Percentiles rank a stretch among this genome's conserved stretches.
phyloP scores from a whole-genome alignment of 2,888 invertebrate species.

The Agrochola lota region DNA sequence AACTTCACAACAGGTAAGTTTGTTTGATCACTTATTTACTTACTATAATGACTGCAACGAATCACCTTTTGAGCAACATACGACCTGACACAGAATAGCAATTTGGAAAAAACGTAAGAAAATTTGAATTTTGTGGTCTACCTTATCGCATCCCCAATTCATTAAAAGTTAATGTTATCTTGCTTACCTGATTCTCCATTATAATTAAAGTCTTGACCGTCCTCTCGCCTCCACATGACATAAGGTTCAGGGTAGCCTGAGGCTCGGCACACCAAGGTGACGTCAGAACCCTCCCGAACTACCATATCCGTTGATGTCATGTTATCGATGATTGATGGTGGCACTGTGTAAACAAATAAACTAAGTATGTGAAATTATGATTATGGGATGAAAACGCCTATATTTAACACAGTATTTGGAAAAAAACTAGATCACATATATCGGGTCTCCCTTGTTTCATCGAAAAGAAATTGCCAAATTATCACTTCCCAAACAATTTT shows the following conservation, averaged over 20 bases:
- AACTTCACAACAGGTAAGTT: neutral
- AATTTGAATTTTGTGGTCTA: no score
- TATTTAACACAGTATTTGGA: neutral
- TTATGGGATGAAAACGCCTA: neutral
- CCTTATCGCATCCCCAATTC: neutral
- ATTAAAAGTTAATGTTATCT: neutral
- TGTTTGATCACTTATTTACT: neutral
- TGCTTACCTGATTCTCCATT: constrained; percentile 95
- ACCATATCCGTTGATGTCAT: constrained; percentile 98
- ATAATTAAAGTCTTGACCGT: constrained; percentile 96
- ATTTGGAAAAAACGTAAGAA: neutral
- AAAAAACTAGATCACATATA: no score
- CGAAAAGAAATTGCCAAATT: no score
- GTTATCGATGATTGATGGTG: constrained; percentile 96
- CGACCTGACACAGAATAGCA: neutral
- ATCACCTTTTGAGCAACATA: neutral
- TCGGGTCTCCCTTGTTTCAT: no score
- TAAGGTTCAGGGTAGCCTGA: constrained; percentile 97
- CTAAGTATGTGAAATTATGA: constrained; percentile 12
- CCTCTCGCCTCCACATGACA: constrained; percentile 97
- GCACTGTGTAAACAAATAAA: constrained; percentile 91
- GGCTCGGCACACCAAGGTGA: constrained; percentile 96
- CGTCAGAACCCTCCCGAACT: constrained; percentile 96
- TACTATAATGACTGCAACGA: neutral
- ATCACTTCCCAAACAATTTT: no score